Base-by-base conservation (phyloP, 2,888 invertebrate species). In the Flexamia atlantica region DNA sequence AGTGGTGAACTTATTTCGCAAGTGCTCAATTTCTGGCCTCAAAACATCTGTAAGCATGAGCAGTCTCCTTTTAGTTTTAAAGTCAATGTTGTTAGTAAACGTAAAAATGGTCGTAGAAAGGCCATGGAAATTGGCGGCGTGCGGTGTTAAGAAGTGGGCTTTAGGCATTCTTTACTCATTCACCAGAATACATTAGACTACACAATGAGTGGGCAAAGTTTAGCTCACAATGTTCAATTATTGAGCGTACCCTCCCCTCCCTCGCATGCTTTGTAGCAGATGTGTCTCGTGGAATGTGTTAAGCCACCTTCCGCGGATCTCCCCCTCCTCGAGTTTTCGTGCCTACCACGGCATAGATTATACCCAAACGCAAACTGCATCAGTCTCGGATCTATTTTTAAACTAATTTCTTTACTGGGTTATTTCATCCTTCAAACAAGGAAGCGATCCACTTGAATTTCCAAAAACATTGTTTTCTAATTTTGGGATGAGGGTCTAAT, bases 161-260 rank as follows among this genome's bases (percentile, higher is more conserved):
- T 53, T 53, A 53, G 23, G 53, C 53, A 14, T 53, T 53, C 20
- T 53, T n/a, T 53, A 20, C 23, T 53, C 53, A 53, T 23, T 23
- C 53, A 53, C 53, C 23, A 53, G 53, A 53, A 53, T 53, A 20
- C 53, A 53, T 53, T 53, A 53, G 53, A 53, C 53, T 53, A 53
- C 14, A 23, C 53, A 53, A 53, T 23, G 53, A 53, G 53, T 53
- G 53, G 53, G 53, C 53, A 53, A 53, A 53, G 53, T 53, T 53
- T 53, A 53, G 53, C 53, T 53, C 20, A 23, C 53, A 53, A 53
- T 53, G 53, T 53, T 53, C 53, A 53, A 53, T 53, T 53, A 53
- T 53, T 53, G 53, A 53, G 53, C 53, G 53, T 4, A 23, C 53
- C 14, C 3, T 10, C 23, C 53, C 53, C 53, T 4, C 0, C 53